Percentiles rank a stretch among this genome's conserved stretches.
These are phyloP conservation scores for Catocala fraxini DNA, from an alignment of 2,888 invertebrate genomes.

Conservation along the genomic window DNA sequence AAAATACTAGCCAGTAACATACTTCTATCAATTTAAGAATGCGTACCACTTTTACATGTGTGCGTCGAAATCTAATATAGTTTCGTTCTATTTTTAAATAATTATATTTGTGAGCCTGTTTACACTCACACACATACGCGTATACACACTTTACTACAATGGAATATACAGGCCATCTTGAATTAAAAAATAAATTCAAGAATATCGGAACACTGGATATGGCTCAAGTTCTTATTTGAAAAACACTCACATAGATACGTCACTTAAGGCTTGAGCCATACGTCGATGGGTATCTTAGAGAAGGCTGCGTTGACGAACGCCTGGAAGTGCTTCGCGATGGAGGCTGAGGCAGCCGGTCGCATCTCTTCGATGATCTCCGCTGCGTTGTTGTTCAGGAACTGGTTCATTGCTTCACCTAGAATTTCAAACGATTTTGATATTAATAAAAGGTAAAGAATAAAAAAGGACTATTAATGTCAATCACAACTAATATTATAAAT, in stretches of 20 bases:
- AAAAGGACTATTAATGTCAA: too few species aligned
- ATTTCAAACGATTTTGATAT: conserved; percentile 26
- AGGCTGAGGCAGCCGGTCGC: conserved; percentile 91
- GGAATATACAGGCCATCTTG: too few species aligned
- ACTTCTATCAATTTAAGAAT: too few species aligned
- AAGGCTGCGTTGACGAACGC: conserved; percentile 92
- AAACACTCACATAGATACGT: conserved; percentile 11
- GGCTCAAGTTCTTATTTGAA: conserved; percentile 15
- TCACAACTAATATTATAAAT: too few species aligned
- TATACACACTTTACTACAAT: too few species aligned
- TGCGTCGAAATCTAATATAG: too few species aligned
- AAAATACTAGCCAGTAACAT: too few species aligned
- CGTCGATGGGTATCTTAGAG: conserved; percentile 90
- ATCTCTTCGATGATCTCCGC: conserved; percentile 94
- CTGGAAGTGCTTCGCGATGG: conserved; percentile 92
- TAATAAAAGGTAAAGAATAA: background rate
- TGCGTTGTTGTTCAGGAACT: conserved; percentile 93
- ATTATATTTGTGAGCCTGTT: too few species aligned
- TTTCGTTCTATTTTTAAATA: too few species aligned
- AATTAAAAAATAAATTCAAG: background rate
- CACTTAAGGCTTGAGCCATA: conserved; percentile 88
- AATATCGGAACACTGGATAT: conserved; percentile 15
- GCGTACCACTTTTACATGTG: too few species aligned
- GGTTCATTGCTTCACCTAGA: conserved; percentile 93
- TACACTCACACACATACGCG: too few species aligned